Conservation (phyloP, 2,888 invertebrate species). For the Priocnemis perturbator region DNA sequence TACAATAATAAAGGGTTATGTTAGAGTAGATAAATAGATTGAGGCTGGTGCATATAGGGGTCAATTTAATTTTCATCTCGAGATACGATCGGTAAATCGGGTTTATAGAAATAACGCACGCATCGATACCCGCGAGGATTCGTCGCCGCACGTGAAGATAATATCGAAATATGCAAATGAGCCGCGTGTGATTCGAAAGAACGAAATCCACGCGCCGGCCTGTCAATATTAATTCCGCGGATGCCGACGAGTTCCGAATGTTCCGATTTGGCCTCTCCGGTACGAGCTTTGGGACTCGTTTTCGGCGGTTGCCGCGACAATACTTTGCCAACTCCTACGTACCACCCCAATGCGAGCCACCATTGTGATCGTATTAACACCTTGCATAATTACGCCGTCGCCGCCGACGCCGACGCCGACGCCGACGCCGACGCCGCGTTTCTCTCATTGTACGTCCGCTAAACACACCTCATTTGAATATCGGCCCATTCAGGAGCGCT, state of each 20-base stretch:
- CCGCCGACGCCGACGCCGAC: constrained; percentile 55
- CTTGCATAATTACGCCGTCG: constrained; percentile 71
- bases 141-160: constrained; percentile 32
- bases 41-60: no score
- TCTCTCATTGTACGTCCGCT: constrained; percentile 63
- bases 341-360: constrained; percentile 43
- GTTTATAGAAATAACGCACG: no score
- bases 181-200: constrained; percentile 23
- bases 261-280: no score
- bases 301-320: constrained; percentile 35
- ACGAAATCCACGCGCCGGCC: constrained; percentile 31
- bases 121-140: not conserved
- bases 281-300: no score
- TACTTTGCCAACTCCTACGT: constrained; percentile 42
- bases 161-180: constrained; percentile 55
- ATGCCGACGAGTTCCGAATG: no score
- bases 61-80: no score
- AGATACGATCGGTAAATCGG: no score
- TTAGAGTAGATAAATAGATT: no score
- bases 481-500: constrained; percentile 62
- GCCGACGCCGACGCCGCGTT: constrained; percentile 44
- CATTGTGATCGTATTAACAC: constrained; percentile 74
- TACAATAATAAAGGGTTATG: no score
- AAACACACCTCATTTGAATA: constrained; percentile 72
- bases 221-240: constrained; percentile 57